phyloP scores from a whole-genome alignment of 2,797 vertebrate species.

The Schizopygopsis malacanthus region DNA sequence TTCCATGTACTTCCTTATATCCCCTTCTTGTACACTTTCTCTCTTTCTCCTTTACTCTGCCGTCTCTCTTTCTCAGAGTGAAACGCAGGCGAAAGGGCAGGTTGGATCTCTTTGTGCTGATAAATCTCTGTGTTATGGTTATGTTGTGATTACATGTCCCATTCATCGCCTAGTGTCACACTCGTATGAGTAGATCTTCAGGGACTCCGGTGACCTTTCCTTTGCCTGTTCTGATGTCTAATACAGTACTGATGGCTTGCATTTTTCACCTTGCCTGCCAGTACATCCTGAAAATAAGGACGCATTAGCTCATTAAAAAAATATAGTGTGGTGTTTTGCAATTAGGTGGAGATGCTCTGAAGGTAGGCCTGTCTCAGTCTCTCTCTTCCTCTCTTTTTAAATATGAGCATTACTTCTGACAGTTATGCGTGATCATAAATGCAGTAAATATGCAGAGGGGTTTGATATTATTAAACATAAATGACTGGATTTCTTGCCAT shows the following conservation, averaged over 20 bases:
- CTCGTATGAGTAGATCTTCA: background rate
- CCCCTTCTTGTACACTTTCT: background rate
- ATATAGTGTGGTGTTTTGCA: background rate
- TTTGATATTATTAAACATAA: constrained; percentile 1
- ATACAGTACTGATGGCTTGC: constrained; percentile 14
- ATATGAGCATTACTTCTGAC: constrained; percentile 1
- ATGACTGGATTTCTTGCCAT: background rate
- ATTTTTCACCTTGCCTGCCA: background rate
- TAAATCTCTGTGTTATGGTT: constrained; percentile 26
- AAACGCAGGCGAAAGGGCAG: constrained; percentile 33
- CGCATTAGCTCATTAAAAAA: background rate
- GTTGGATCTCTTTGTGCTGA: constrained; percentile 29
- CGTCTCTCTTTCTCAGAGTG: background rate
- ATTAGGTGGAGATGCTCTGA: constrained; percentile 2
- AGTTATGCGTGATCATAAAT: background rate
- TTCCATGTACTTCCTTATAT: background rate
- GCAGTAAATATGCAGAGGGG: background rate
- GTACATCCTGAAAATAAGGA: constrained; percentile 2
- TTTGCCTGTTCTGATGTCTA: constrained; percentile 30
- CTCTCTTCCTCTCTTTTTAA: background rate
- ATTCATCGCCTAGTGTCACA: constrained; percentile 36
- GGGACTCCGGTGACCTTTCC: constrained; percentile 45
- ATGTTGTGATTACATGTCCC: constrained; percentile 33
- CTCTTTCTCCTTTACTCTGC: background rate
- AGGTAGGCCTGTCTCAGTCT: background rate